Evolutionary conservation across 2,113 vertebrate species (phyloP), one percentile per base, ranked within the genome.

Genomic region (Otolemur garnettii): DNA sequence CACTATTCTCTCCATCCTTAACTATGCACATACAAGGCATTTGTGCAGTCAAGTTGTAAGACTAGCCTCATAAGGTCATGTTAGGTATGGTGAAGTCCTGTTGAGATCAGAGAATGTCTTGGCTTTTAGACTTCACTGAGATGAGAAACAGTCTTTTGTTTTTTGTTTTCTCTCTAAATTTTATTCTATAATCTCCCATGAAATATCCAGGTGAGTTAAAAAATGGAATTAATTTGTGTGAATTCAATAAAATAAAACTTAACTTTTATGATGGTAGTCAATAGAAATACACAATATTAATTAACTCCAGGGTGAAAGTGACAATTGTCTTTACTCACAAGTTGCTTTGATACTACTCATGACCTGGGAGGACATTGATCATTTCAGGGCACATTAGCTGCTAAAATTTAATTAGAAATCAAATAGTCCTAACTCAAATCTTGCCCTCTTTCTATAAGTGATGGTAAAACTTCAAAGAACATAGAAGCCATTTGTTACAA

Each of bases 21-120:
- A 10, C 7, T n/a, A 71, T 62, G 26, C 24, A 0, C 12, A 8
- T 62, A 4, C 5, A 69, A 75, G 24, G 93, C 97, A 79, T 96
- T 94, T 45, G 88, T 94, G 84, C 11, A 80, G 15, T 33, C 38
- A 69, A 86, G 17, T 96, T 96, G 33, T 94, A 78, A 96, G 96
- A 92, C 26, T 97, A 95, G 96, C 86, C 92, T 97, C 81, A 97
- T 95, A 95, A 80, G 17, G 45, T 89, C 0, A 92, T 92, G 94
- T 84, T 64, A 68, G 24, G 95, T 42, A 66, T 91, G 84, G 24
- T 82, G 86, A 97, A 97, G 80, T 93, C 89, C 33, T 90, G 28
- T 87, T 93, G 69, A 24, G 26, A 55, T 13, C 2, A 97, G 71
- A 88, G 60, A 97, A 87, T 50, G 89, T 68, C 69, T 95, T 71